These are phyloP conservation scores for Pyrocephalus nanus DNA, from an alignment of 2,797 vertebrate species.

Conservation along the genomic window DNA sequence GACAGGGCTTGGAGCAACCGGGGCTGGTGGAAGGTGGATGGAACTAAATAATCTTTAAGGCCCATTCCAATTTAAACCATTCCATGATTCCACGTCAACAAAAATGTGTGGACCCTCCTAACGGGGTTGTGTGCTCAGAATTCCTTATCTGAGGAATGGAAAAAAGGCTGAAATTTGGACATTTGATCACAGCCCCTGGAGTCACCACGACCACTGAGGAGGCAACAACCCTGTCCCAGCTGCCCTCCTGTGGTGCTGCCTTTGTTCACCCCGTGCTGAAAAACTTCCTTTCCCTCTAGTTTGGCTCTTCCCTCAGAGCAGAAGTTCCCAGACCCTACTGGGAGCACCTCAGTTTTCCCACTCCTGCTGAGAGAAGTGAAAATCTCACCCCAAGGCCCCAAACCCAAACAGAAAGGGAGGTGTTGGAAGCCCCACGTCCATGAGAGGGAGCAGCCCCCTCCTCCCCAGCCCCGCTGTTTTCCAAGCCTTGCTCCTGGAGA, in stretches of 20 bases:
- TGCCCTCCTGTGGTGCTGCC: not conserved
- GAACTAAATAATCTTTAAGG: too few species aligned
- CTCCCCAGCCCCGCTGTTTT: not conserved
- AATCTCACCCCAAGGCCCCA: too few species aligned
- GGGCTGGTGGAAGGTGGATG: too few species aligned
- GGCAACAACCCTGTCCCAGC: not conserved
- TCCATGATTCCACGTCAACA: not conserved
- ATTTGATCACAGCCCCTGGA: too few species aligned
- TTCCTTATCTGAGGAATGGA: not conserved
- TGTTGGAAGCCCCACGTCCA: fast-evolving
- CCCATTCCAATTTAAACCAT: not conserved
- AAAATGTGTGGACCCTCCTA: not conserved
- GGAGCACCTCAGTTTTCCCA: not conserved
- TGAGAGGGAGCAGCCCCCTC: not conserved
- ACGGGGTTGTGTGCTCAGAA: too few species aligned
- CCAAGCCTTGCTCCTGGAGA: not conserved
- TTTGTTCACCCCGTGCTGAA: not conserved
- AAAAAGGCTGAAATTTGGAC: not conserved
- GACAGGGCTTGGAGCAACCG: too few species aligned
- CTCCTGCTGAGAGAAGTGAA: not conserved
- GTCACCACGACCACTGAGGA: fast-evolving
- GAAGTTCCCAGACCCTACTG: fast-evolving
- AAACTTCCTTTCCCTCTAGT: not conserved
- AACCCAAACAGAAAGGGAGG: too few species aligned
- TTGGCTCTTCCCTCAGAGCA: not conserved